Evolutionary conservation across 2,888 invertebrate species (phyloP).

Genomic region (Hypena proboscidalis): DNA sequence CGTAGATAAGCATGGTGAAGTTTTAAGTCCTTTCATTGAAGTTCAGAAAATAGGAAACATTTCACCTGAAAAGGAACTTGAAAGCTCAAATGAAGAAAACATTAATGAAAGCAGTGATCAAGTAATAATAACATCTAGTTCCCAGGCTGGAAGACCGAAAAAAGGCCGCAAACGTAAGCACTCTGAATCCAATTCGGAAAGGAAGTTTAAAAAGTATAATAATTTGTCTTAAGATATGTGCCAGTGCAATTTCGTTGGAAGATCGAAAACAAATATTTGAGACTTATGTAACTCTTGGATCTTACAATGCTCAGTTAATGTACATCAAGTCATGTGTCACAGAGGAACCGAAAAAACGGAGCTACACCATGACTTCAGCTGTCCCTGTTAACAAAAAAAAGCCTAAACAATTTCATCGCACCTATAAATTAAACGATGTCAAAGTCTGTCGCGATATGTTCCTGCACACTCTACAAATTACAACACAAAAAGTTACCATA

Average conservation of each 20-base stretch:
- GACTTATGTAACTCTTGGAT: slow-evolving; percentile 20
- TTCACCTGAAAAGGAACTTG: slow-evolving; percentile 12
- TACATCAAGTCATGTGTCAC: slow-evolving; percentile 19
- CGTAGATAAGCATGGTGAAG: slow-evolving; percentile 5
- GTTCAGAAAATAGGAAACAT: slow-evolving; percentile 11
- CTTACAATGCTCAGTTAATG: slow-evolving; percentile 19
- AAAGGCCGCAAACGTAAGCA: slow-evolving; percentile 19
- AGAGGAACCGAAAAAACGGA: slow-evolving; percentile 17
- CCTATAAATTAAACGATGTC: slow-evolving; percentile 12
- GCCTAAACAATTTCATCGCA: slow-evolving; percentile 16
- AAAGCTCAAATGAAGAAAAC: slow-evolving; percentile 12
- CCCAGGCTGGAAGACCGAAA: slow-evolving; percentile 15
- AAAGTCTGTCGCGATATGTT: slow-evolving; percentile 20
- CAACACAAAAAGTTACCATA: slow-evolving; percentile 19
- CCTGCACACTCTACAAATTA: slow-evolving; percentile 19
- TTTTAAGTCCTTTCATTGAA: slow-evolving; percentile 6
- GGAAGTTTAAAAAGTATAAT: slow-evolving; percentile 15
- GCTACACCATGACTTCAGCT: slow-evolving; percentile 12
- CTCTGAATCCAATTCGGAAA: slow-evolving; percentile 11
- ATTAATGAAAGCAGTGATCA: slow-evolving; percentile 15
- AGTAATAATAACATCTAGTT: slow-evolving; percentile 12
- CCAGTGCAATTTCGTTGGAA: slow-evolving; percentile 17
- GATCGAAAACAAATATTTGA: slow-evolving; percentile 24
- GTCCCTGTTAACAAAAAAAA: slow-evolving; percentile 12
- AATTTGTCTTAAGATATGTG: slow-evolving; percentile 19